Conservation (phyloP, 2,888 invertebrate genomes). For the Phengaris arion region DNA sequence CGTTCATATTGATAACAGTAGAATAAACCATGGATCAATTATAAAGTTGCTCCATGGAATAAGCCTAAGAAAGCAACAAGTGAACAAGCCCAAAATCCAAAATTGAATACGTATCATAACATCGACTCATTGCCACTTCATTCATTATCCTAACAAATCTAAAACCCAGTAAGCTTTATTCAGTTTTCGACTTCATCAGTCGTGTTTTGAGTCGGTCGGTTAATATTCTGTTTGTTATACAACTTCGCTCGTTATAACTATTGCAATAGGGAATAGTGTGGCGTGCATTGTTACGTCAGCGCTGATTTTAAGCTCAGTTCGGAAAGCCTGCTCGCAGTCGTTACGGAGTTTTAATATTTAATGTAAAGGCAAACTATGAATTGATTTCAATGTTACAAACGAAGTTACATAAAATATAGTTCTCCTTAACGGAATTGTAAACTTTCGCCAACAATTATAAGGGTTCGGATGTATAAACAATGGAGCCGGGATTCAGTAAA, state of each 20-base stretch:
- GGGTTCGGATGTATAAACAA: not conserved
- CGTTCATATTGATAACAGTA: too few species aligned
- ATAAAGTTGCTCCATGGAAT: not conserved
- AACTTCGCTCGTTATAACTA: slow-evolving; percentile 35
- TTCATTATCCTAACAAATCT: slow-evolving; percentile 37
- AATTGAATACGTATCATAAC: not conserved
- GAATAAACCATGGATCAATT: not conserved
- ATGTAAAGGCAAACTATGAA: slow-evolving; percentile 37
- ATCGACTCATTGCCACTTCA: slow-evolving; percentile 25
- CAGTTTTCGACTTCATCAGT: slow-evolving; percentile 40
- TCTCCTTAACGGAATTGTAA: not conserved
- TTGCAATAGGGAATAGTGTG: slow-evolving; percentile 35
- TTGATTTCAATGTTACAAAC: slow-evolving; percentile 34
- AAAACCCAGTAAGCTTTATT: slow-evolving; percentile 37
- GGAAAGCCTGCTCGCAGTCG: slow-evolving; percentile 3
- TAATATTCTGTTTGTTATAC: slow-evolving; percentile 33
- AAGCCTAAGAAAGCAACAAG: not conserved
- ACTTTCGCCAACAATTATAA: not conserved
- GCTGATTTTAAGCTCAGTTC: slow-evolving; percentile 1
- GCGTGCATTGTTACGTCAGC: slow-evolving; percentile 23
- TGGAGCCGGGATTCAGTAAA: not conserved
- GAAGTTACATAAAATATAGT: slow-evolving; percentile 23
- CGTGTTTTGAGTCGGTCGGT: slow-evolving; percentile 38
- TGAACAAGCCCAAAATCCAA: not conserved
- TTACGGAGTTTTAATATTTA: slow-evolving; percentile 39